Evolutionary conservation across 2,888 invertebrate species (phyloP).

Genomic region (Napeogenes sylphis): DNA sequence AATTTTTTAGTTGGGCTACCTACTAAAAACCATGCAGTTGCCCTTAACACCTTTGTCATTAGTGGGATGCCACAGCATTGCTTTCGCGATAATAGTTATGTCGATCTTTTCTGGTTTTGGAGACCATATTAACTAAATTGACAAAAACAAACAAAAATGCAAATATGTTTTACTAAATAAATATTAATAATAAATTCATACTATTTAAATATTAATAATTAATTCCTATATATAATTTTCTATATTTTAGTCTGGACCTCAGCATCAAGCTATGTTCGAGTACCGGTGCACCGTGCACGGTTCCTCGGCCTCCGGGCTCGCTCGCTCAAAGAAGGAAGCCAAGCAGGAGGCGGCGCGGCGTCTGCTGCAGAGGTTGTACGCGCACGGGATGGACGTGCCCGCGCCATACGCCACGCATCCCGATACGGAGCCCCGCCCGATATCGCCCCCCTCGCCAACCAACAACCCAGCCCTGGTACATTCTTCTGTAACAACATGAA

Average conservation of each 20-base stretch:
- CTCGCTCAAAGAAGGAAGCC: slow-evolving; percentile 77
- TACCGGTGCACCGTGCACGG: slow-evolving; percentile 64
- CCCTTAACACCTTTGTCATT: no score
- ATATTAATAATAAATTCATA: no score
- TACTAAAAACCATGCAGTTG: no score
- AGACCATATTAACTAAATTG: no score
- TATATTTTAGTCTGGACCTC: slow-evolving; percentile 59
- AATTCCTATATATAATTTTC: no score
- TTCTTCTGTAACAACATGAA: not conserved
- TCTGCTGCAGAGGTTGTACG: slow-evolving; percentile 61
- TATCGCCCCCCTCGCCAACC: slow-evolving; percentile 27
- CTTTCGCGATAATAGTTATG: no score
- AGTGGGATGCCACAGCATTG: no score
- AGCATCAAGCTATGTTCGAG: slow-evolving; percentile 62
- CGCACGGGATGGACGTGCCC: slow-evolving; percentile 50
- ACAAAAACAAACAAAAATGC: no score
- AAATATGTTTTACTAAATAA: no score
- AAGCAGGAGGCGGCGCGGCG: slow-evolving; percentile 78
- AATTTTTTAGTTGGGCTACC: no score
- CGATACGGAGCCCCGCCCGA: slow-evolving; percentile 11
- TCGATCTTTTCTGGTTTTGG: no score
- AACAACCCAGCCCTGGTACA: slow-evolving; percentile 27
- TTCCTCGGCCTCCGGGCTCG: slow-evolving; percentile 52
- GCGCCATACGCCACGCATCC: slow-evolving; percentile 39
- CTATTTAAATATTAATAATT: no score